Percentiles rank a stretch among this genome's conserved stretches.
Evolutionary conservation across 2,888 invertebrate genomes (phyloP).

Genomic region (Erebia palarica): DNA sequence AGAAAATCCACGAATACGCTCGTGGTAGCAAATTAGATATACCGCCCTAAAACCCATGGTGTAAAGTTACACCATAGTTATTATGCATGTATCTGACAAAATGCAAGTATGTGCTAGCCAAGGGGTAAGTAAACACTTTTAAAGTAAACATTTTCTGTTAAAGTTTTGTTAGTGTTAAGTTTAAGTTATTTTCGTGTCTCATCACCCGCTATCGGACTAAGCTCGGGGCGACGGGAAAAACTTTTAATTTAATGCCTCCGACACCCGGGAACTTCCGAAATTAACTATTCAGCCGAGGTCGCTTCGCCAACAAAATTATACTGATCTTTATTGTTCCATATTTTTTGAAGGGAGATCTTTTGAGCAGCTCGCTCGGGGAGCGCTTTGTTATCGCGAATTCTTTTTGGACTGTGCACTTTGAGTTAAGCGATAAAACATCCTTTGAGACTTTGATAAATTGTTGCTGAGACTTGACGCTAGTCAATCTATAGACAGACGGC

Average conservation of each 20-base stretch:
- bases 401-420: slow-evolving; percentile 46
- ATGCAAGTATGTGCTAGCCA: too few relatives aligned
- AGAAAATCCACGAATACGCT: too few relatives aligned
- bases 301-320: slow-evolving; percentile 53
- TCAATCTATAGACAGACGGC: slow-evolving; percentile 11
- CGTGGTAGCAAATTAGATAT: too few relatives aligned
- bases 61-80: too few relatives aligned
- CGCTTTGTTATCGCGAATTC: slow-evolving; percentile 58
- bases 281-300: slow-evolving; percentile 49
- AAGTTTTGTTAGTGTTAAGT: background rate
- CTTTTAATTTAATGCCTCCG: slow-evolving; percentile 46
- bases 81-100: too few relatives aligned
- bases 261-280: slow-evolving; percentile 44
- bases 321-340: slow-evolving; percentile 57
- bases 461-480: slow-evolving; percentile 21
- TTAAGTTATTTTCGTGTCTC: background rate
- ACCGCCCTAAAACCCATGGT: too few relatives aligned
- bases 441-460: slow-evolving; percentile 57
- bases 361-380: slow-evolving; percentile 38
- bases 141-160: background rate
- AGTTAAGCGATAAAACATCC: slow-evolving; percentile 55
- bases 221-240: background rate
- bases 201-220: background rate
- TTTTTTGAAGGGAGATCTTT: slow-evolving; percentile 49
- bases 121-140: too few relatives aligned